Base-by-base conservation (phyloP, 2,797 vertebrate species). In the Labroides dimidiatus region DNA sequence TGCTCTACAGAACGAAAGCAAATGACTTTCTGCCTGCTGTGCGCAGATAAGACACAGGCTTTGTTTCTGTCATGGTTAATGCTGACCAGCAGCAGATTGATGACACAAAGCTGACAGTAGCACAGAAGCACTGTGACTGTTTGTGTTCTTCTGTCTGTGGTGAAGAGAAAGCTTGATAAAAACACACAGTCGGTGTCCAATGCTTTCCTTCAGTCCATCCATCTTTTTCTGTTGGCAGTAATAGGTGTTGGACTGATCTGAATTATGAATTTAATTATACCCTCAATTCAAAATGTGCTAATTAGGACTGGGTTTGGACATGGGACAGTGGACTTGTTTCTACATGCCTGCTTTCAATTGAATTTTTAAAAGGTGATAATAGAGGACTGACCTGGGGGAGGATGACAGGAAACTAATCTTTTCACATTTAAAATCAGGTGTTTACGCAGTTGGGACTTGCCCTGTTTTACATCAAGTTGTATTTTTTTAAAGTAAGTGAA, bases 31-130 rank as follows among this genome's bases (percentile, higher is more conserved):
- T 37, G 80, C 56, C 80, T 91, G 93, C 65, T 48, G 7, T 49
- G 5, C 37, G 59, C 20, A 91, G 94, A 94, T 93, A 93, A 94
- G 85, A 77, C 44, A 7, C 70, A 12, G 77, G 69, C 81, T 89
- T 91, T 92, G 87, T 92, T 73, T 70, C 51, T 42, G 24, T 51
- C 14, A 2, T 63, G 76, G 66, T 52, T 36, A 61, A 62, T 17
- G 43, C 64, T 82, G 60, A 75, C 57, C 50, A 67, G 64, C 59
- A 60, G 70, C 65, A 80, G 82, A 91, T 87, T 90, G 85, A 92
- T 85, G 67, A 71, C 71, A 75, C 45, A 36, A 36, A 75, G 49
- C 72, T 49, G 73, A 86, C 81, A 77, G 55, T 42, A 45, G 64
- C 60, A 57, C 61, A 62, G 54, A 55, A 53, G 39, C 33, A 5